phyloP scores from a whole-genome alignment of 2,113 vertebrate genomes.

The Peromyscus polionotus region DNA sequence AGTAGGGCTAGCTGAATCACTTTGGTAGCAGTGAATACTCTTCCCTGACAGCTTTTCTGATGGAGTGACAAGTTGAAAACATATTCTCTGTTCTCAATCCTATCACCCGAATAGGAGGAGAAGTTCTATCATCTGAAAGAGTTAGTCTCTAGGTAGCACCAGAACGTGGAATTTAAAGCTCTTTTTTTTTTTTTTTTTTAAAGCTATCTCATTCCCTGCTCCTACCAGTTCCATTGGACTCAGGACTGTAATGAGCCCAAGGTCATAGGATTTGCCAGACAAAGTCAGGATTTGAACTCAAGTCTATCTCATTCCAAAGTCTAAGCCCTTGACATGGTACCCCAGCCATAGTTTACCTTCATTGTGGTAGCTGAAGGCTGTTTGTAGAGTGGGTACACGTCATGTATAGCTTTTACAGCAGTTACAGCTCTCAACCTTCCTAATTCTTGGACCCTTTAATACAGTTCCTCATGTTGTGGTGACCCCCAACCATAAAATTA shows the following conservation, averaged over 20 bases:
- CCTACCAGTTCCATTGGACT: not conserved
- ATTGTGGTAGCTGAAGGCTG: not conserved
- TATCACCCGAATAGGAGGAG: not conserved
- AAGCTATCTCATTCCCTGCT: not conserved
- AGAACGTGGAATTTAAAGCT: not conserved
- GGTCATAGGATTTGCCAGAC: not conserved
- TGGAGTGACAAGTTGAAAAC: not conserved
- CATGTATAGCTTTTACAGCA: not conserved
- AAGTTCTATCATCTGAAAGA: not conserved
- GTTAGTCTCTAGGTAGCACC: not conserved
- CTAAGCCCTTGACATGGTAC: not conserved
- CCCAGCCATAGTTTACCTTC: not conserved
- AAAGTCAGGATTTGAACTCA: not conserved
- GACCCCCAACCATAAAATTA: not conserved
- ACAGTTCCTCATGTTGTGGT: not conserved
- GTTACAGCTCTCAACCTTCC: not conserved
- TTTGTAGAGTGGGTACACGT: not conserved
- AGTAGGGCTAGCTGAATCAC: not conserved
- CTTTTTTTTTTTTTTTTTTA: not conserved
- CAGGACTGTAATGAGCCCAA: not conserved
- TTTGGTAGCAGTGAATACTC: not conserved
- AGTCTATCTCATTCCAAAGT: not conserved
- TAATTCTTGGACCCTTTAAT: not conserved
- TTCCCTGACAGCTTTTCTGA: not conserved
- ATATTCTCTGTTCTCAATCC: not conserved